Percentiles rank a stretch among this genome's conserved stretches.
Conservation (phyloP, 2,888 invertebrate genomes). For the Melolontha melolontha region DNA sequence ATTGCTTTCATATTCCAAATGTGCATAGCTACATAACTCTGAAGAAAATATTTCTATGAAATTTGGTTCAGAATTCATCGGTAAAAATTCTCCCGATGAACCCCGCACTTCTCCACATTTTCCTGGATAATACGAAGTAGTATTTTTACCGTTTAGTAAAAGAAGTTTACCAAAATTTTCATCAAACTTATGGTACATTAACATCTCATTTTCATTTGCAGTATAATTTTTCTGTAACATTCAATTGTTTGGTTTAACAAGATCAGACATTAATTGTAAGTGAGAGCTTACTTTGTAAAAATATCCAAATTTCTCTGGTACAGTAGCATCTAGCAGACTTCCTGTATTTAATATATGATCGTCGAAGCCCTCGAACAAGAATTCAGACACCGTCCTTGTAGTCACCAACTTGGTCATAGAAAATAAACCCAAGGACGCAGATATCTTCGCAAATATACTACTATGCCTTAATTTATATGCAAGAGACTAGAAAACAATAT, state of each 20-base stretch:
- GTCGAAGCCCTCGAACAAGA: constrained; percentile 84
- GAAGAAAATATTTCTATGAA: constrained; percentile 76
- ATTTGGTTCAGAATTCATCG: constrained; percentile 73
- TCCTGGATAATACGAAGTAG: constrained; percentile 69
- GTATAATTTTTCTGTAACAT: constrained; percentile 52
- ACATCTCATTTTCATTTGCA: constrained; percentile 20
- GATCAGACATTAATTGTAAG: constrained; percentile 51
- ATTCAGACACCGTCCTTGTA: constrained; percentile 74
- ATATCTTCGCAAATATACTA: constrained; percentile 69
- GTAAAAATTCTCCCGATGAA: constrained; percentile 85
- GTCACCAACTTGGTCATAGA: constrained; percentile 72
- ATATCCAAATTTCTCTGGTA: constrained; percentile 39
- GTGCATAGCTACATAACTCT: constrained; percentile 79
- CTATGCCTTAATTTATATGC: constrained; percentile 72
- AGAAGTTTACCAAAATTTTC: constrained; percentile 73
- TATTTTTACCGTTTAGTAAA: constrained; percentile 77
- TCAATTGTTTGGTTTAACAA: constrained; percentile 60
- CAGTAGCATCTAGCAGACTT: constrained; percentile 53
- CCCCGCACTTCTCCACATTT: constrained; percentile 76
- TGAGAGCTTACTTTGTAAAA: constrained; percentile 67
- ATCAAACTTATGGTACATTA: constrained; percentile 31
- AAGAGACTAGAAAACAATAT: constrained; percentile 68
- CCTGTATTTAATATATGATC: constrained; percentile 79
- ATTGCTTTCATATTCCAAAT: constrained; percentile 72
- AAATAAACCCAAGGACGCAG: constrained; percentile 69